Evolutionary conservation across 2,888 invertebrate species (phyloP).

Genomic region (Athalia rosae): DNA sequence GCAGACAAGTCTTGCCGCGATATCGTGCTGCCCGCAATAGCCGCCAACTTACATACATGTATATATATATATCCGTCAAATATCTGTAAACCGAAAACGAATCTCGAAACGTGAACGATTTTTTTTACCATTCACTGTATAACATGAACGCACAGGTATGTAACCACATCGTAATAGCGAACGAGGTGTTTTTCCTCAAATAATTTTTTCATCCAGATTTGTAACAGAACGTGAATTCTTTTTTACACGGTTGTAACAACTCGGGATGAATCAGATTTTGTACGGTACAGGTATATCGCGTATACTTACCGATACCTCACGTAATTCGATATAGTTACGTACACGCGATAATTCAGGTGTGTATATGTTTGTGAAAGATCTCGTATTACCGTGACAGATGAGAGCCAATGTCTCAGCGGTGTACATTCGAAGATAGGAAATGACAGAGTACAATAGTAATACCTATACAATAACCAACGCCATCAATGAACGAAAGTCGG

Average conservation of each 20-base stretch:
- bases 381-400: slow-evolving; percentile 41
- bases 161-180: not conserved
- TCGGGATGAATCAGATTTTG: slow-evolving; percentile 13
- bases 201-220: not conserved
- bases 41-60: no score
- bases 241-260: not conserved
- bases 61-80: no score
- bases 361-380: slow-evolving; percentile 41
- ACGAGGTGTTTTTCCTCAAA: no score
- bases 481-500: no score
- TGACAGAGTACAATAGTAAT: not conserved
- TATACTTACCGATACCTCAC: not conserved
- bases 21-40: no score
- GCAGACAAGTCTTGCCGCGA: not conserved
- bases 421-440: not conserved
- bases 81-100: no score
- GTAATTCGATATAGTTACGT: no score
- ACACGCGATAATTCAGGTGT: no score
- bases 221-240: not conserved
- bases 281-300: no score
- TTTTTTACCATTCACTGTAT: not conserved
- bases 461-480: no score
- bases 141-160: not conserved
- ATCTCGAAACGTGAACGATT: no score
- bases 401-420: not conserved